Evolutionary conservation across 2,113 vertebrate species (phyloP), one percentile per base, ranked within the genome.

Genomic region (Urocolius indicus): DNA sequence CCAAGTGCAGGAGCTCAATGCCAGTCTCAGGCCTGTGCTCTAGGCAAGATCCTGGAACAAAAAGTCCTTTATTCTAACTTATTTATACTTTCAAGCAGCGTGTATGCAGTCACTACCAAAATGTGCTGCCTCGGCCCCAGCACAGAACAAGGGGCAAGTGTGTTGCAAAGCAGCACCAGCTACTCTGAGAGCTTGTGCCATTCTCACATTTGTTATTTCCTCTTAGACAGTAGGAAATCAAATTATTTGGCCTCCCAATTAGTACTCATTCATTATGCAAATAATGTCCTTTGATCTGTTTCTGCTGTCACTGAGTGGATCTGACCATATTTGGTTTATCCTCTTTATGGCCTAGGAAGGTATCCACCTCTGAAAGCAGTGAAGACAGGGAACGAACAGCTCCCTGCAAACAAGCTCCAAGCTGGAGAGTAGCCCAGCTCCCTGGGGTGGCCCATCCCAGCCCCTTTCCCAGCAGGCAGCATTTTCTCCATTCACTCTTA

Each of bases 261-360:
- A 97, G 94, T 83, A 93, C 91, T 95, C 84, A 87, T 95, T 94
- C 94, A 94, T 96, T 96, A 97, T 95, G 93, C 95, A 97, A 97
- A 96, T 95, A 91, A 89, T 55, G 84, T 95, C 94, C 87, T 95
- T 97, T 97, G 94, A 97, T 96, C 91, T 91, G 93, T 45, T 95
- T 82, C 94, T 87, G 91, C 95, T 96, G 91, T 95, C 93, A 93
- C 77, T 19, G 77, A 95, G 84, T 77, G 38, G 93, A 95, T 89
- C 91, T 91, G 94, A 95, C 91, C 32, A 3, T 68, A 38, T 90
- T 93, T 95, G 87, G 85, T 96, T 94, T 95, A 83, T 84, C 74
- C 81, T 87, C 81, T 69, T 65, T 62, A 79, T 3, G 72, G 46
- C 84, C 84, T 82, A 88, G 87, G 82, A 96, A 93, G 74, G 84